phyloP scores from a whole-genome alignment of 2,797 vertebrate species.

The Danio aesculapii region DNA sequence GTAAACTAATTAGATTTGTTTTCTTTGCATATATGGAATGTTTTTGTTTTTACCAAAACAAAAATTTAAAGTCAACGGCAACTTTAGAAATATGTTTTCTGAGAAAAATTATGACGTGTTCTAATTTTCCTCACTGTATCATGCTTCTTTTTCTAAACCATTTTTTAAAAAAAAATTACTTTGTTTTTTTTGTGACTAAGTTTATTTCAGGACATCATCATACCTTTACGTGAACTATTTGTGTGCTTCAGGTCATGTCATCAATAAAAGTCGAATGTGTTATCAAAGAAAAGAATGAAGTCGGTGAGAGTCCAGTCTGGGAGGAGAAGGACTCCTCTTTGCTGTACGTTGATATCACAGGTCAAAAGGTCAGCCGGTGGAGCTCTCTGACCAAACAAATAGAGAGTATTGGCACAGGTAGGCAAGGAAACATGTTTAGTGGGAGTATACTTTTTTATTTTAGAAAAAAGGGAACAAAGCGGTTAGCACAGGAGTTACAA shows the following conservation, averaged over 20 bases:
- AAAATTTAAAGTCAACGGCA: too few species aligned
- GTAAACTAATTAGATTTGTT: too few species aligned
- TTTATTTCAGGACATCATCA: neutral
- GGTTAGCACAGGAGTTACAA: too few species aligned
- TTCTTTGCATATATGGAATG: too few species aligned
- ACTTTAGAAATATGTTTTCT: too few species aligned
- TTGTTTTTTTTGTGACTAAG: neutral
- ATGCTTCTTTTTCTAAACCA: neutral
- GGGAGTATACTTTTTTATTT: neutral
- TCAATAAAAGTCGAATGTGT: conserved; percentile 84
- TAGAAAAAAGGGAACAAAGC: too few species aligned
- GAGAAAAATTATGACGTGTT: too few species aligned
- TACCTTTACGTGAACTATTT: neutral
- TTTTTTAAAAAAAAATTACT: too few species aligned
- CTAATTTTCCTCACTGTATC: too few species aligned
- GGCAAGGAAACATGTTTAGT: conserved; percentile 52
- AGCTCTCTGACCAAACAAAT: conserved; percentile 72
- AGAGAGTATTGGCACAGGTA: conserved; percentile 82
- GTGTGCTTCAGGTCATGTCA: conserved; percentile 76
- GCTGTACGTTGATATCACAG: conserved; percentile 87
- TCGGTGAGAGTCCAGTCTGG: conserved; percentile 95
- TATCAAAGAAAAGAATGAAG: conserved; percentile 67
- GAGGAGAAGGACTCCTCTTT: conserved; percentile 85
- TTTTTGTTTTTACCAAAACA: too few species aligned
- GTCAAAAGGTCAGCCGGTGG: conserved; percentile 85